Evolutionary conservation across 2,113 vertebrate genomes (phyloP).

Genomic region (Narcine bancroftii): DNA sequence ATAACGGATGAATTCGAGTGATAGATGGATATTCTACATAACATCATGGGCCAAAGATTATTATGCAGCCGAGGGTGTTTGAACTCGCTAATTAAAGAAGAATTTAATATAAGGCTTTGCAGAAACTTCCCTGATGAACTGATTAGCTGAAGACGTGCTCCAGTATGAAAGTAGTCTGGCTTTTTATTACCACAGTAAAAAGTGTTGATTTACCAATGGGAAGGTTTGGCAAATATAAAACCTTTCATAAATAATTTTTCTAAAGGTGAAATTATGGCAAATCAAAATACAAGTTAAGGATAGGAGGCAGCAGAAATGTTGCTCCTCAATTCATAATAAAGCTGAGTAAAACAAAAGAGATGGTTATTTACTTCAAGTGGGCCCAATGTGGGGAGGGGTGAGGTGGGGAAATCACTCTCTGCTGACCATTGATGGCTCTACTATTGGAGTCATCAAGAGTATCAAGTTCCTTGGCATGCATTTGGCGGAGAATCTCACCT

Average conservation of each 20-base stretch:
- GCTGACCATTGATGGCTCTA: too few relatives aligned
- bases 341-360: not conserved
- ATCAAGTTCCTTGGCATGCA: too few relatives aligned
- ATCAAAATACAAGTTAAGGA: not conserved
- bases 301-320: not conserved
- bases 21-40: not conserved
- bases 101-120: not conserved
- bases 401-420: too few relatives aligned
- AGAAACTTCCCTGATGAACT: not conserved
- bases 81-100: not conserved
- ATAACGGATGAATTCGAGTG: not conserved
- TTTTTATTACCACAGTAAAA: not conserved
- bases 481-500: too few relatives aligned
- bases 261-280: too few relatives aligned
- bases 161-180: not conserved
- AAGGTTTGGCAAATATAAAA: not conserved
- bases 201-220: not conserved
- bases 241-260: not conserved
- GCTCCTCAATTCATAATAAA: not conserved
- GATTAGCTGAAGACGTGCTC: too few relatives aligned
- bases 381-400: too few relatives aligned
- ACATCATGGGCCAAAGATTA: too few relatives aligned
- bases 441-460: too few relatives aligned
- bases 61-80: not conserved
- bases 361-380: too few relatives aligned